These are phyloP conservation scores for Bombus ignitus DNA, from an alignment of 1,140 invertebrate genomes.

Conservation along the genomic window DNA sequence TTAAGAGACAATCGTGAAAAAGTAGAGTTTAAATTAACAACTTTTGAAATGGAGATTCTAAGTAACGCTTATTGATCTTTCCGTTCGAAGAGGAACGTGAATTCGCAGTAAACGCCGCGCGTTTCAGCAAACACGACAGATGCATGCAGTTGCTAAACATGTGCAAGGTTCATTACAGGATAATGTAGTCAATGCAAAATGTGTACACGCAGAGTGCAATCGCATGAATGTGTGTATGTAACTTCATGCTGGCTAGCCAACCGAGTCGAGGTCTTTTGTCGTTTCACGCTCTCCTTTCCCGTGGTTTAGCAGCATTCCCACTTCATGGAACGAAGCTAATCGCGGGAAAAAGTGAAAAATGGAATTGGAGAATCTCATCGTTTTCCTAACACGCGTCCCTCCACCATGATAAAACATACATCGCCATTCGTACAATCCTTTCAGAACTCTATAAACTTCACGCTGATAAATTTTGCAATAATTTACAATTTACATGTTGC, in stretches of 20 bases:
- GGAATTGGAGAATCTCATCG: not conserved
- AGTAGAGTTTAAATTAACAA: not conserved
- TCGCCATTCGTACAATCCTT: not conserved
- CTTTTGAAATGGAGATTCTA: not conserved
- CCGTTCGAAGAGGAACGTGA: not conserved
- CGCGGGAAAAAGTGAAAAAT: slow-evolving; percentile 39
- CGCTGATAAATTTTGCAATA: not conserved
- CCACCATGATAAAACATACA: no score
- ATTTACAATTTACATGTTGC: not conserved
- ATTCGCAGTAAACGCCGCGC: not conserved
- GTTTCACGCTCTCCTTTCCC: slow-evolving; percentile 63
- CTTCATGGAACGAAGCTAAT: slow-evolving; percentile 45
- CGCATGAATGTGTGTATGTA: not conserved
- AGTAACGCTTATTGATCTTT: not conserved
- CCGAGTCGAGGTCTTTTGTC: slow-evolving; percentile 78
- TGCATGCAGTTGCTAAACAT: not conserved
- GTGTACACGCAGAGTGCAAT: slow-evolving; percentile 28
- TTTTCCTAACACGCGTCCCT: not conserved
- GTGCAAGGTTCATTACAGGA: slow-evolving; percentile 23
- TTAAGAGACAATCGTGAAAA: no score
- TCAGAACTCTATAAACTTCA: not conserved
- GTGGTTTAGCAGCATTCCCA: slow-evolving; percentile 40
- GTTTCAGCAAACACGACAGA: not conserved
- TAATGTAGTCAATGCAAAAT: slow-evolving; percentile 20
- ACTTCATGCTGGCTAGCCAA: slow-evolving; percentile 79